Base-by-base conservation (phyloP, 2,113 vertebrate genomes). In the Puffinus mauretanicus region DNA sequence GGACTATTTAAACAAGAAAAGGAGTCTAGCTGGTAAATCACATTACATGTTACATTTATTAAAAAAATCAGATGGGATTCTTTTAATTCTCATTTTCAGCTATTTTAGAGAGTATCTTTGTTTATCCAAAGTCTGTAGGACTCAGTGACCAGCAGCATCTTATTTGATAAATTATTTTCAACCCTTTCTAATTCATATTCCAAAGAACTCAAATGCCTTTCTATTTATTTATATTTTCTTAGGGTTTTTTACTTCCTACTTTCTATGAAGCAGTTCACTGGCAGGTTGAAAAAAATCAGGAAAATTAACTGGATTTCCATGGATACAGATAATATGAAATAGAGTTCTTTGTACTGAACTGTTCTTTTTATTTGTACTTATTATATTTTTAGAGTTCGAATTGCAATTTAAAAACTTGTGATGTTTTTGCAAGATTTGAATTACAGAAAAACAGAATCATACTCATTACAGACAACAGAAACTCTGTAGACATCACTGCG, bases 281-380 rank as follows among this genome's bases (percentile, higher is more conserved):
- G 19, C 61, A 94, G 29, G 6, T n/a, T 87, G 20, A 78, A 94
- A 94, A 85, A 66, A 64, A 9, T 24, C 18, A 36, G 21, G 61
- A 32, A 75, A 93, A 87, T 87, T 40, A 86, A 44, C 44, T 91
- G 86, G 40, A 79, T 92, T 96, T 94, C 52, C 82, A 67, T 65
- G 34, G 57, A 46, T 82, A 69, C 36, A 42, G 80, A 57, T 52
- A 82, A 46, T 57, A 79, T 25, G 38, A 61, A 82, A 91, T 29
- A 69, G 52, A 40, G 7, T 25, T 94, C 64, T 84, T 91, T 69
- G 57, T 81, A 25, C 2, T 6, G 24, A 93, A 36, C 72, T 36
- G 16, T 62, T 88, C 38, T 70, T 82, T 88, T 83, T 71, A 42
- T 72, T 85, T 88, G 13, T 54, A 51, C 16, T 69, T 82, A 42